Evolutionary conservation across 92 coral and sea anemone genomes (phyloP).

Genomic region (Zoanthus sociatus): DNA sequence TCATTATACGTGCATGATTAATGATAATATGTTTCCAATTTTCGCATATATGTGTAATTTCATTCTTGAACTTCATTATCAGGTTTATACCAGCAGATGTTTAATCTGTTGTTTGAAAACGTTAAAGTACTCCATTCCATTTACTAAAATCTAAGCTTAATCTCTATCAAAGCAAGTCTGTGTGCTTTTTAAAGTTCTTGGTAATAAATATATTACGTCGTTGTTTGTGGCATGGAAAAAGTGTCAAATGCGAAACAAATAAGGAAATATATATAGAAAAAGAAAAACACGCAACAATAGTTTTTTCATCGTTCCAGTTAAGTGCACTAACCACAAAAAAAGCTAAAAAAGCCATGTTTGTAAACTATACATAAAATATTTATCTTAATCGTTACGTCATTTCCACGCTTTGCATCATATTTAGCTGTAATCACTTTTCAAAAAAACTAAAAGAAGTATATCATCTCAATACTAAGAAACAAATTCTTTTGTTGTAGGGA

Average conservation of each 20-base stretch:
- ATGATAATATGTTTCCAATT: too few species aligned
- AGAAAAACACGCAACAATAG: neutral
- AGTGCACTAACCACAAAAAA: neutral
- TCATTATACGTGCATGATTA: too few species aligned
- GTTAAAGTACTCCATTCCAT: neutral
- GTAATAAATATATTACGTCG: neutral
- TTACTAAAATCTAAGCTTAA: neutral
- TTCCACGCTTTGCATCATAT: neutral
- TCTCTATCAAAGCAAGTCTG: neutral
- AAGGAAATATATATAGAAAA: neutral
- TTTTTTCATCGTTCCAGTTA: neutral
- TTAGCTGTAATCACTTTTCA: neutral
- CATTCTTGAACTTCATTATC: too few species aligned
- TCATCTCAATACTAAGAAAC: neutral
- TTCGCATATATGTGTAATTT: too few species aligned
- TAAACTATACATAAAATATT: neutral
- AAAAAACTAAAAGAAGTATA: neutral
- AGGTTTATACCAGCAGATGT: neutral
- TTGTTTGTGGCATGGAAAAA: neutral
- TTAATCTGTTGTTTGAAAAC: neutral
- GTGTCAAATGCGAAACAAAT: neutral
- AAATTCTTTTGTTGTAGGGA: too few species aligned
- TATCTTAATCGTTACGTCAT: neutral
- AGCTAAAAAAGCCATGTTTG: neutral
- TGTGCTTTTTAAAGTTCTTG: neutral